Conservation (phyloP, 1,140 invertebrate species). For the Ceratitis capitata region DNA sequence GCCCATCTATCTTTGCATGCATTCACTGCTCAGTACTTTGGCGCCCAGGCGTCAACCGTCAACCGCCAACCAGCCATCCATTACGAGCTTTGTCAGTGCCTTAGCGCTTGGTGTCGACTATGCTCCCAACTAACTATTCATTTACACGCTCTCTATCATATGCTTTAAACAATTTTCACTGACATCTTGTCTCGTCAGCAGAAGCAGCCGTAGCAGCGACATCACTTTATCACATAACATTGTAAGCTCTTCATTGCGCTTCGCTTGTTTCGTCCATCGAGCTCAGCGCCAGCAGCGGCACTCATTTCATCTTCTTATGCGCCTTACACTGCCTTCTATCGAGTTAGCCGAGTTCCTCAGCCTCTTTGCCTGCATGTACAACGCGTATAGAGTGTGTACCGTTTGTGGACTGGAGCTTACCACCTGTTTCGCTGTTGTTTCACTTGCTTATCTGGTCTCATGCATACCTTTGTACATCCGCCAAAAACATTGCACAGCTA, state of each 20-base stretch:
- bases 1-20: neutral
- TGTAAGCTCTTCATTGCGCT: slow-evolving; percentile 1
- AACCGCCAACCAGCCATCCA: neutral
- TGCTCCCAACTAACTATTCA: slow-evolving; percentile 9
- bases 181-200: neutral
- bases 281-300: neutral
- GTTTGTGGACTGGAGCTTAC: neutral
- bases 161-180: slow-evolving; percentile 34
- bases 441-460: neutral
- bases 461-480: neutral
- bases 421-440: neutral
- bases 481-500: neutral
- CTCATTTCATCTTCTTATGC: neutral
- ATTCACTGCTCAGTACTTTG: neutral
- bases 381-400: too few relatives aligned
- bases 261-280: slow-evolving; percentile 4
- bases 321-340: neutral
- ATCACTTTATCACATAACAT: slow-evolving; percentile 34
- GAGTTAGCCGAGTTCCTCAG: neutral
- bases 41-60: neutral
- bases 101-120: neutral
- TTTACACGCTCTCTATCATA: neutral
- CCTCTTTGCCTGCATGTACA: neutral
- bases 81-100: too few relatives aligned
- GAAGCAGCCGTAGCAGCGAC: neutral